These are phyloP conservation scores for Bos taurus DNA, from an alignment of 2,113 vertebrate species.

Conservation along the genomic window DNA sequence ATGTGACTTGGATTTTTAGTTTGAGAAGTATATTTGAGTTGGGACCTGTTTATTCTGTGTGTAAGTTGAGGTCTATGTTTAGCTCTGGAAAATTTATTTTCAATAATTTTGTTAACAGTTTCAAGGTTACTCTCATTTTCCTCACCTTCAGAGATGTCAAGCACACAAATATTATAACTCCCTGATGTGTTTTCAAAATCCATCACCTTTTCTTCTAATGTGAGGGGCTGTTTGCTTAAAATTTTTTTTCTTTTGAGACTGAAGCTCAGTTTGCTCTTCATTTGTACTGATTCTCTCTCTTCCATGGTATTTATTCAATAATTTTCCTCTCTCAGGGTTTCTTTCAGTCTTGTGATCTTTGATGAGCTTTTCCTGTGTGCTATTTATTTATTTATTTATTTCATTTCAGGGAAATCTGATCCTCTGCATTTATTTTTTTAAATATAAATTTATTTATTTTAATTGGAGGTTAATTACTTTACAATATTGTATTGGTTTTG, in stretches of 20 bases:
- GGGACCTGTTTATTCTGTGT: neutral
- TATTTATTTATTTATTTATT: neutral
- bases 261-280: slow-evolving; percentile 18
- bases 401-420: no score
- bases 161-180: neutral
- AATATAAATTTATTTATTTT: no score
- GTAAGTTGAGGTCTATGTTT: slow-evolving; percentile 22
- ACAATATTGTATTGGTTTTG: no score
- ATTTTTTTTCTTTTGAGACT: neutral
- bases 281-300: slow-evolving; percentile 17
- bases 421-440: no score
- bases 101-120: slow-evolving; percentile 21
- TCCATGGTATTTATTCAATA: neutral
- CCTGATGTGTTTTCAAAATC: slow-evolving; percentile 11
- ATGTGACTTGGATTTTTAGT: neutral
- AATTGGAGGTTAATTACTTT: no score
- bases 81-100: neutral
- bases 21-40: slow-evolving; percentile 20
- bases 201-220: neutral
- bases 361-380: neutral
- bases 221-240: neutral
- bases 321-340: neutral
- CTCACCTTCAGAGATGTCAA: neutral
- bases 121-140: slow-evolving; percentile 24
- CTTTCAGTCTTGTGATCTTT: neutral